phyloP scores from a whole-genome alignment of 2,113 vertebrate species.

The Irena cyanogastra region DNA sequence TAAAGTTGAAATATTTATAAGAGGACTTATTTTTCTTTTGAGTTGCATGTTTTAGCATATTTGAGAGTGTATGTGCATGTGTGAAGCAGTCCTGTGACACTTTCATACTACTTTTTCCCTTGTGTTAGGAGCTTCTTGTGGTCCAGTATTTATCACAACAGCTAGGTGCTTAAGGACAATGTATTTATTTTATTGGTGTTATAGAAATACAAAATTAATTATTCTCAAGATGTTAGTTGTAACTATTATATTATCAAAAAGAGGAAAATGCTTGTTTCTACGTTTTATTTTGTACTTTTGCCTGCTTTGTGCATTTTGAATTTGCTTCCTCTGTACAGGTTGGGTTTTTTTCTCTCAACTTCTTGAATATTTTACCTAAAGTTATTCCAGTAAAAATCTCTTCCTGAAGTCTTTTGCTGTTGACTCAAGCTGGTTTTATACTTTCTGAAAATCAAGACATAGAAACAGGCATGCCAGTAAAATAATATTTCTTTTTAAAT shows the following conservation, averaged over 20 bases:
- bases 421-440: neutral
- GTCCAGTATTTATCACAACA: neutral
- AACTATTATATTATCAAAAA: neutral
- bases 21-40: neutral
- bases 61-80: neutral
- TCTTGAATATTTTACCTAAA: neutral
- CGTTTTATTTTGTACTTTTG: neutral
- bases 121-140: neutral
- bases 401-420: neutral
- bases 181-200: neutral
- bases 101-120: neutral
- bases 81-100: neutral
- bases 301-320: neutral
- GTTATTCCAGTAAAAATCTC: neutral
- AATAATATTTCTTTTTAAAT: neutral
- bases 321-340: neutral
- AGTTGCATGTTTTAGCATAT: neutral
- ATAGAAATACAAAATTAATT: neutral
- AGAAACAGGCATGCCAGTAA: neutral
- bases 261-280: neutral
- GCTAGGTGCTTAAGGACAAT: neutral
- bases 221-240: neutral
- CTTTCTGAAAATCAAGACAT: neutral
- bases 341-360: neutral
- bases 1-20: neutral